Evolutionary conservation across 2,797 vertebrate species (phyloP).

Genomic region (Aeoliscus strigatus): DNA sequence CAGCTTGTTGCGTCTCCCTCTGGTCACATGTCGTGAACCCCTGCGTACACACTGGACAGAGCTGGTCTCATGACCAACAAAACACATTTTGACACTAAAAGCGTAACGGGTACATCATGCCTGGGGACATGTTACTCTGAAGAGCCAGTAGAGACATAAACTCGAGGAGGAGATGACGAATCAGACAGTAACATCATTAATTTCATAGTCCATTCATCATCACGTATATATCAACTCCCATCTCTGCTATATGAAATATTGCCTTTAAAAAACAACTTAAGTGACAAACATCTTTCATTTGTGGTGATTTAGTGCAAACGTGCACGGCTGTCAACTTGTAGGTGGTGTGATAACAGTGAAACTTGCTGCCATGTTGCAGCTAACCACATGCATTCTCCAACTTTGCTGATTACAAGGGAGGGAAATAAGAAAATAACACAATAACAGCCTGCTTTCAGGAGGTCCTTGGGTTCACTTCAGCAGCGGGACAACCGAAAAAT

Average conservation of each 20-base stretch:
- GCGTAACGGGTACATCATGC: conserved; percentile 37
- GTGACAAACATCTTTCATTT: too few relatives aligned
- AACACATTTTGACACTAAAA: conserved; percentile 53
- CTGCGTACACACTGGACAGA: conserved; percentile 52
- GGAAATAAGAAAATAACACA: conserved; percentile 21
- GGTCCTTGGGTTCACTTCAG: not conserved
- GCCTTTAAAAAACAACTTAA: conserved; percentile 9
- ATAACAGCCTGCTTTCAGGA: conserved; percentile 7
- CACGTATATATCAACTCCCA: too few relatives aligned
- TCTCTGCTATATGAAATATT: not conserved
- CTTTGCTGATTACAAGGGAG: conserved; percentile 23
- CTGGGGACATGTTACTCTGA: conserved; percentile 40
- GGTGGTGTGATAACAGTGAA: conserved; percentile 32
- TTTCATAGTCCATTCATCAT: conserved; percentile 6
- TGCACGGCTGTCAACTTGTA: conserved; percentile 22
- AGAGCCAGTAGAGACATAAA: conserved; percentile 13
- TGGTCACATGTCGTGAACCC: conserved; percentile 64
- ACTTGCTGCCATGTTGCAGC: conserved; percentile 16
- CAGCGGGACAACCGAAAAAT: conserved; percentile 27
- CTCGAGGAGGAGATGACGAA: conserved; percentile 14
- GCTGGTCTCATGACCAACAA: conserved; percentile 61
- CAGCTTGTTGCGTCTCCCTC: conserved; percentile 62
- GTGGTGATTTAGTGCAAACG: conserved; percentile 13
- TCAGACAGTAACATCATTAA: conserved; percentile 11
- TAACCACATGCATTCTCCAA: conserved; percentile 25